Evolutionary conservation across 2,113 vertebrate species (phyloP).

Genomic region (Tautogolabrus adspersus): DNA sequence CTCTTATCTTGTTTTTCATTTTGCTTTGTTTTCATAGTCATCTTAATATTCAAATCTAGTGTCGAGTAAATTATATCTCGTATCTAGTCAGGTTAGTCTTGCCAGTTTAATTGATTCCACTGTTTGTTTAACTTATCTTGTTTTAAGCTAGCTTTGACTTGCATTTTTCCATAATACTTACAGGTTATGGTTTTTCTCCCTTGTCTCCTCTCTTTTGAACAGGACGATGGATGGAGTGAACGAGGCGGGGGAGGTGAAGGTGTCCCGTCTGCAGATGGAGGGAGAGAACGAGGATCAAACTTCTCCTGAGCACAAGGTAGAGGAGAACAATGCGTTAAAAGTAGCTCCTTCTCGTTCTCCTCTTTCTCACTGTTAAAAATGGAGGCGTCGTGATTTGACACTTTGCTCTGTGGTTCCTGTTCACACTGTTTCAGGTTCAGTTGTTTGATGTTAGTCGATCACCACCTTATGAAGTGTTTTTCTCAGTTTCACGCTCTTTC

Average conservation of each 20-base stretch:
- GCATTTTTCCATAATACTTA: too few relatives aligned
- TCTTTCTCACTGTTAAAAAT: fast-evolving
- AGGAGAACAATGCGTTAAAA: too few relatives aligned
- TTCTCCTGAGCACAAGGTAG: constrained; percentile 52
- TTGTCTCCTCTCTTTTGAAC: not conserved
- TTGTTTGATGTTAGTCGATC: not conserved
- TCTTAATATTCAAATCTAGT: too few relatives aligned
- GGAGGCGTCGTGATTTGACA: not conserved
- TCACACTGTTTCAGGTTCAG: not conserved
- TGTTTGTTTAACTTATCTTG: not conserved
- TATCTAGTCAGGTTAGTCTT: too few relatives aligned
- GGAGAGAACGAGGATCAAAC: constrained; percentile 23
- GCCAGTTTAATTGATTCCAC: too few relatives aligned
- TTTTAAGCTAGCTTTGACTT: not conserved
- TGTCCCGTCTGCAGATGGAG: constrained; percentile 56
- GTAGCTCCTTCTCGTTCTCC: not conserved
- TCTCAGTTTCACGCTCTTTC: not conserved
- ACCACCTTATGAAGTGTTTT: too few relatives aligned
- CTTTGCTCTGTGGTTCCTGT: not conserved
- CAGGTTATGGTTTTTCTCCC: not conserved
- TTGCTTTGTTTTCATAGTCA: too few relatives aligned
- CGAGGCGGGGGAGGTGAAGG: constrained; percentile 52
- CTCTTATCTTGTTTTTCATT: too few relatives aligned
- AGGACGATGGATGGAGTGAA: constrained; percentile 58
- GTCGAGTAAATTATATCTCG: too few relatives aligned